phyloP scores from a whole-genome alignment of 2,113 vertebrate species.

The Tetraodon nigroviridis region DNA sequence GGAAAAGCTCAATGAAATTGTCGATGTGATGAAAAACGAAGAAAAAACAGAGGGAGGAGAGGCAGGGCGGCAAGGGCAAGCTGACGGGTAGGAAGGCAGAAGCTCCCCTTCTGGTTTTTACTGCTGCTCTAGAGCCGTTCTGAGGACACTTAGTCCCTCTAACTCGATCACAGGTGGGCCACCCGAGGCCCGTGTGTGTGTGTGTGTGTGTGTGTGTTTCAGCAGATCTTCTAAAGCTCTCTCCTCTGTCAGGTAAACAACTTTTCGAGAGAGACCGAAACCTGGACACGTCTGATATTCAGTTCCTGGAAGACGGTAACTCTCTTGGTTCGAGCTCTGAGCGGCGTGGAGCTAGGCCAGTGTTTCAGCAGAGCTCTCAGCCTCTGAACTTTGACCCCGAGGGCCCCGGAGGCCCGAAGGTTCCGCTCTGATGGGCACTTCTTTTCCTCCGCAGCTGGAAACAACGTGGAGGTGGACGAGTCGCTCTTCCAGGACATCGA shows the following conservation, averaged over 20 bases:
- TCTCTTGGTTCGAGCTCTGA: background rate
- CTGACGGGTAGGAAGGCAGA: constrained; percentile 78
- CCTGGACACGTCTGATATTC: constrained; percentile 96
- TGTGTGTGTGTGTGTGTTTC: too few relatives aligned
- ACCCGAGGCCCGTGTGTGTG: too few relatives aligned
- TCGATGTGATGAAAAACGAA: constrained; percentile 90
- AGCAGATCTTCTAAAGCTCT: background rate
- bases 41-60: constrained; percentile 92
- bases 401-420: too few relatives aligned
- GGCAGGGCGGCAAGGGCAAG: constrained; percentile 87
- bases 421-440: too few relatives aligned
- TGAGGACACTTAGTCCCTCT: too few relatives aligned
- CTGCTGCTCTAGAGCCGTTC: too few relatives aligned
- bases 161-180: too few relatives aligned
- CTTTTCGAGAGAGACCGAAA: constrained; percentile 97
- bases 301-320: constrained; percentile 94
- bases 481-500: constrained; percentile 98
- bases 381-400: too few relatives aligned
- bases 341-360: too few relatives aligned
- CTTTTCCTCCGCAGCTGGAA: constrained; percentile 76
- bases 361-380: too few relatives aligned
- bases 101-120: background rate
- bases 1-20: constrained; percentile 94
- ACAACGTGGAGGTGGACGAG: constrained; percentile 95
- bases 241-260: constrained; percentile 83